Base-by-base conservation (phyloP, 1,140 invertebrate genomes). In the Tetramorium alpestre region DNA sequence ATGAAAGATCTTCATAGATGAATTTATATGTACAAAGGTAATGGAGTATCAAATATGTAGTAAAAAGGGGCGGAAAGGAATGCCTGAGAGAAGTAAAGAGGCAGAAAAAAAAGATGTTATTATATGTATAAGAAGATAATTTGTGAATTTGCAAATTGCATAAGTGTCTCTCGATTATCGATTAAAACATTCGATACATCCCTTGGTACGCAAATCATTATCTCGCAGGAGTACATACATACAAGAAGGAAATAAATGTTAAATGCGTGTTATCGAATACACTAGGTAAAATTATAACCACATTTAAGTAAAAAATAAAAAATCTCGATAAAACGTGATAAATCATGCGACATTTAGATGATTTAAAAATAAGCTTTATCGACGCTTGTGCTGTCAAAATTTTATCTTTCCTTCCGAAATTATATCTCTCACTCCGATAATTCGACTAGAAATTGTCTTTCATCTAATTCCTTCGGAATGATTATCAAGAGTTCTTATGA, bases 21-120 rank as follows among this genome's bases (percentile, higher is more conserved):
- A 84, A 72, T 82, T 64, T 82, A 64, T 87, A 87, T 87, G 44
- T 87, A 87, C 85, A 87, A 87, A 64, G 56, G 6, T 49, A 13
- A 44, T 58, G 16, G 13, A 65, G 44, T 41, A 22, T 73, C 25
- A 82, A 80, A 69, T 38, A 38, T 67, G 16, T 22, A 33, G n/a
- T 56, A 67, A 64, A 87, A 75, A 69, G 7, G 10, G n/a, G n/a
- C 11, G 4, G n/a, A 54, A 47, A 73, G 38, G n/a, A 18, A 82
- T 16, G 22, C 7, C 16, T 41, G 56, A 8, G 16, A 69, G 7
- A 33, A 25, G 47, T 33, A 38, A 54, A 73, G 18, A 44, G 47
- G 10, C n/a, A 51, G 25, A 47, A 28, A 72, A 44, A n/a, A 54
- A 60, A 82, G 8, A 54, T 69, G 13, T 67, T 41, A 13, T 2